A percentile compares a stretch with the other conserved stretches of the same genome.
phyloP scores from a whole-genome alignment of 2,888 invertebrate species.

The Athalia circularis region DNA sequence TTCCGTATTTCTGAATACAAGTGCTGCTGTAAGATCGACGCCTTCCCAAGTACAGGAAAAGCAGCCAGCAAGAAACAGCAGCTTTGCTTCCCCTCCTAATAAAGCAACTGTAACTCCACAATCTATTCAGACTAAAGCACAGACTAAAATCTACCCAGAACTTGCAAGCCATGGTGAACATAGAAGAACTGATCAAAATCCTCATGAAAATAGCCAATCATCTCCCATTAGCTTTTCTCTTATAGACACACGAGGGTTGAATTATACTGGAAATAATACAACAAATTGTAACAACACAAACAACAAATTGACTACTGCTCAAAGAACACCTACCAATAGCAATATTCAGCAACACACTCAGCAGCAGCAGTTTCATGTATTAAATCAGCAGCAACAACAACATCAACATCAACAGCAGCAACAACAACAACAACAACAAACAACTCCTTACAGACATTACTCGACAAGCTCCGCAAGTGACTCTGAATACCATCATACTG shows the following conservation, averaged over 20 bases:
- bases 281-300: constrained; percentile 54
- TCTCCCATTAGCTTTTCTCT: constrained; percentile 87
- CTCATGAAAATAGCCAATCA: constrained; percentile 80
- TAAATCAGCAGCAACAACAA: constrained; percentile 64
- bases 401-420: constrained; percentile 53
- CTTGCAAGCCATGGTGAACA: constrained; percentile 73
- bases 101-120: constrained; percentile 61
- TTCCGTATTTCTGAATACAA: constrained; percentile 67
- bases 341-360: constrained; percentile 63
- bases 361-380: constrained; percentile 64
- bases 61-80: constrained; percentile 74
- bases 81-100: constrained; percentile 77
- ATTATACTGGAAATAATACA: constrained; percentile 78
- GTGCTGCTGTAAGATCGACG: constrained; percentile 61
- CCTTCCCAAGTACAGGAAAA: constrained; percentile 67
- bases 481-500: constrained; percentile 77
- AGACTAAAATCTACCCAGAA: constrained; percentile 87
- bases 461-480: constrained; percentile 79
- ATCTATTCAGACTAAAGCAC: constrained; percentile 83
- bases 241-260: constrained; percentile 82
- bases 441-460: constrained; percentile 79
- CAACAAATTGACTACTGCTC: constrained; percentile 59
- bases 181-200: constrained; percentile 73
- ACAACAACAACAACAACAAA: constrained; percentile 72
- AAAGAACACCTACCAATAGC: constrained; percentile 61